Evolutionary conservation across 1,140 invertebrate species (phyloP).

Genomic region (Ips typographus): DNA sequence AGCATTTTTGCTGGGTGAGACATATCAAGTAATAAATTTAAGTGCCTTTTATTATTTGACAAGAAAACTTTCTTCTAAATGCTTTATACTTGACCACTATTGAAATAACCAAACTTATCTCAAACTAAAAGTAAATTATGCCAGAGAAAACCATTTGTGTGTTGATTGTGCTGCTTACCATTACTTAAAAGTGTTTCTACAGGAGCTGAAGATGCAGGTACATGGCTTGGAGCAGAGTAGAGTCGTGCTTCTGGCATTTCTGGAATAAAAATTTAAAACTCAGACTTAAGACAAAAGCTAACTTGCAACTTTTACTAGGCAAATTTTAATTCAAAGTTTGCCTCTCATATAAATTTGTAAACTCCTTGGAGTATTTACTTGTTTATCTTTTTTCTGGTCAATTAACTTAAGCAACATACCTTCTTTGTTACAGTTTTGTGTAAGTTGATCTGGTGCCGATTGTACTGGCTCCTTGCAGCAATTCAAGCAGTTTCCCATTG

Average conservation of each 20-base stretch:
- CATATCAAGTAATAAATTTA: too few species aligned
- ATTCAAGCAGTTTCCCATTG: conserved; percentile 79
- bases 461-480: conserved; percentile 72
- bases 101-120: neutral
- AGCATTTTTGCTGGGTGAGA: too few species aligned
- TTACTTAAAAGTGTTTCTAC: conserved; percentile 48
- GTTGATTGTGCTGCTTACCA: conserved; percentile 42
- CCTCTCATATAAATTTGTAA: too few species aligned
- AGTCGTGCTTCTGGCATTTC: conserved; percentile 50
- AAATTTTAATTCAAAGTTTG: too few species aligned
- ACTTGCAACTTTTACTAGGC: neutral
- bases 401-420: conserved; percentile 53
- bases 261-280: conserved; percentile 19
- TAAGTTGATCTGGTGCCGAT: conserved; percentile 56
- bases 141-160: too few species aligned
- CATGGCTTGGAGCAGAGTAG: conserved; percentile 49
- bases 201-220: conserved; percentile 42
- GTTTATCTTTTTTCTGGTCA: neutral
- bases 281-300: neutral
- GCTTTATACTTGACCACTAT: neutral
- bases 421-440: conserved; percentile 61
- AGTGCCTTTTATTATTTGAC: too few species aligned
- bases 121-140: conserved; percentile 2
- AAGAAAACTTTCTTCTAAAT: neutral
- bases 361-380: too few species aligned